phyloP scores from a whole-genome alignment of 2,113 vertebrate genomes.

The Cygnus buccinator region DNA sequence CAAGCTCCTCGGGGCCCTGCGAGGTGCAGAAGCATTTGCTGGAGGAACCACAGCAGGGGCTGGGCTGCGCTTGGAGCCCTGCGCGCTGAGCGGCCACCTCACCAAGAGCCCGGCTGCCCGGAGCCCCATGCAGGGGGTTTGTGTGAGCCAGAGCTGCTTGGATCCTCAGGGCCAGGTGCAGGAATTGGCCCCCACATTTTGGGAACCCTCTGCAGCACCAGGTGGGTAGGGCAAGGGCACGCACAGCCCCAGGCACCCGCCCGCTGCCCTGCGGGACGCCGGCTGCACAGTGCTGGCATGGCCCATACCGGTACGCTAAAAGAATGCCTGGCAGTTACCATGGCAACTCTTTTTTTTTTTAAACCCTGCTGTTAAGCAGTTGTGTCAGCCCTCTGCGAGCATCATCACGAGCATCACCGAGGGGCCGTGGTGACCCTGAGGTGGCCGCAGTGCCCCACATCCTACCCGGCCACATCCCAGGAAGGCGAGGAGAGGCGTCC shows the following conservation, averaged over 20 bases:
- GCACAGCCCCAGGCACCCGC: fast-evolving
- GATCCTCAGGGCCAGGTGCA: background rate
- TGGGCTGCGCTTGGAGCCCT: fast-evolving
- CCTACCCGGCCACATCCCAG: background rate
- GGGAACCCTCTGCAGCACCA: background rate
- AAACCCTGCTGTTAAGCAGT: conserved; percentile 22
- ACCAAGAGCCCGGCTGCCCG: fast-evolving
- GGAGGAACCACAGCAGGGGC: fast-evolving
- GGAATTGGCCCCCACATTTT: no score
- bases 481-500: fast-evolving
- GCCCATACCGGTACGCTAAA: background rate
- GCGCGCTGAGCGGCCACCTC: fast-evolving
- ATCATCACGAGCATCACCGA: no score
- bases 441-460: background rate
- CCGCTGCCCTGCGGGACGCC: background rate
- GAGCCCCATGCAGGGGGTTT: background rate
- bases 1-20: fast-evolving
- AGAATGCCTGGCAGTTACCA: conserved; percentile 25
- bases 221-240: fast-evolving
- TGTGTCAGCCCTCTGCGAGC: background rate
- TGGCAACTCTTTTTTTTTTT: conserved; percentile 39
- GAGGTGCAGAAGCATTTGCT: background rate
- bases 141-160: background rate
- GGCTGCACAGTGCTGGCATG: background rate
- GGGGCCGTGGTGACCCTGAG: background rate